Evolutionary conservation across 2,113 vertebrate species (phyloP), one percentile per base, ranked within the genome.

Genomic region (Tyto alba): DNA sequence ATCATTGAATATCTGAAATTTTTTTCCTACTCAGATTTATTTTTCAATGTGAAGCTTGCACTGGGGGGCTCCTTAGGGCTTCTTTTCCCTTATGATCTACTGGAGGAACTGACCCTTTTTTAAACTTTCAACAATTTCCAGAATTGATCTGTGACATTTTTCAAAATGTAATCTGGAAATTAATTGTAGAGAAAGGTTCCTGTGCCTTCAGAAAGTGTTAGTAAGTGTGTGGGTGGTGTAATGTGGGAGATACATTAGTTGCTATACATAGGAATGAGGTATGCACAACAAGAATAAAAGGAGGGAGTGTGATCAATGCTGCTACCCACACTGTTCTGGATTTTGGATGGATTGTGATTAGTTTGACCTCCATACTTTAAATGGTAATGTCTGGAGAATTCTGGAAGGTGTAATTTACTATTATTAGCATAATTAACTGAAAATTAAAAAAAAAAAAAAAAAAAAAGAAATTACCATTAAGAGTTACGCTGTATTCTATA

Each of bases 221-320:
- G 64, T 89, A 63, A 90, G 62, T 40, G 57, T 40, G 84, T 92
- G 40, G 95, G 85, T 68, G 55, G 82, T 86, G 83, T 90, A 87
- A 93, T 57, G 91, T 95, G 89, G 93, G 79, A 94, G 89, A 89
- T 76, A 41, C 34, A 91, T 86, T 89, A 91, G 88, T 86, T 90
- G 41, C 91, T 97, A 92, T 93, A 89, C 84, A 95, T 85, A 93
- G 94, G 67, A 96, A 84, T 66, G 80, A 89, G 80, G 50, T 62
- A 74, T 88, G 41, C n/a, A 55, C 62, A 91, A 78, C 34, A 92
- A 91, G 81, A 94, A 79, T 85, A 87, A 91, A 82, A 94, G 45
- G 57, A 89, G 57, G 47, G 56, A 87, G 82, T 90, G 55, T 77
- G 76, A 95, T 93, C 73, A 86, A 4, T 94, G 59, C 16, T 84